Percentiles rank a stretch among this genome's conserved stretches.
These are phyloP conservation scores for Natator depressus DNA, from an alignment of 2,113 vertebrate genomes.

Conservation along the genomic window DNA sequence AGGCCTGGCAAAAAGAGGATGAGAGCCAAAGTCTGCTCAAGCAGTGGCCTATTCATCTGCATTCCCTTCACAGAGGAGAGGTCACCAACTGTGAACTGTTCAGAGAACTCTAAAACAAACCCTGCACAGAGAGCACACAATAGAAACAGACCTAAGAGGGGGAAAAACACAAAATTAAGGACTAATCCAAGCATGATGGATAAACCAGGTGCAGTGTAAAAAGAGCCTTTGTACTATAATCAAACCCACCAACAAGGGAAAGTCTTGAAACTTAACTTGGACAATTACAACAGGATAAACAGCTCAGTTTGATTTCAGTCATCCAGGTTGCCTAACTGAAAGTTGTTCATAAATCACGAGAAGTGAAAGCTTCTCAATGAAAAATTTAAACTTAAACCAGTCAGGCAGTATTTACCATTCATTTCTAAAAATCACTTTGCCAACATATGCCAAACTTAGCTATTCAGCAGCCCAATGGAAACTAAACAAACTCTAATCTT, in stretches of 20 bases:
- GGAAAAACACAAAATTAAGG: not conserved
- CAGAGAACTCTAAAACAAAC: not conserved
- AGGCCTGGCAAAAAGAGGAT: not conserved
- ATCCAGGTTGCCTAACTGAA: not conserved
- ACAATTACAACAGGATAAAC: not conserved
- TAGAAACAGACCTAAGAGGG: not conserved
- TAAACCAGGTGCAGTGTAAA: not conserved
- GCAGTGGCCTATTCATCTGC: not conserved
- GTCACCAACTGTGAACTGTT: not conserved
- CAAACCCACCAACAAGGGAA: not conserved
- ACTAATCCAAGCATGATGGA: not conserved
- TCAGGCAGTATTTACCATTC: not conserved
- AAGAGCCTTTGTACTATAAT: not conserved
- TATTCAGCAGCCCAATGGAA: not conserved
- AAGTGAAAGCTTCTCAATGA: not conserved
- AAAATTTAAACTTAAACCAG: not conserved
- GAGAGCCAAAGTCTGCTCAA: not conserved
- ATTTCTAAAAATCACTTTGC: not conserved
- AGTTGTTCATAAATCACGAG: not conserved
- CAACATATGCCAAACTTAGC: no score
- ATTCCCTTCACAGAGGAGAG: not conserved
- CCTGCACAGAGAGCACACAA: constrained; percentile 28
- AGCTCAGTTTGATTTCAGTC: not conserved
- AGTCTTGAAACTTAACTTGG: not conserved
- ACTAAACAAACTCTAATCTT: not conserved